phyloP scores from a whole-genome alignment of 2,797 vertebrate genomes.

The Megalops cyprinoides region DNA sequence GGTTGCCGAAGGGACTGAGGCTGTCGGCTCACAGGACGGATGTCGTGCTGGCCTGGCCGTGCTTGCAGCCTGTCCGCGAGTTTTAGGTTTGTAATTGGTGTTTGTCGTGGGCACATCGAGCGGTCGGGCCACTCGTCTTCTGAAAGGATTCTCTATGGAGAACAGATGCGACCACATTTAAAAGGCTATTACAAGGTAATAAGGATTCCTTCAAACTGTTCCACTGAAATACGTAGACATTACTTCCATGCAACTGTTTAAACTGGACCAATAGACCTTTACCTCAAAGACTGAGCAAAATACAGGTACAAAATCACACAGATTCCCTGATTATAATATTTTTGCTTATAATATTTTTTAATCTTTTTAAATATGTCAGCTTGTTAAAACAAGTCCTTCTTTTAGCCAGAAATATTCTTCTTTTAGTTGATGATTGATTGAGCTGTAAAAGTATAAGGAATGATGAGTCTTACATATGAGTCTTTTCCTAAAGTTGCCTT shows the following conservation, averaged over 20 bases:
- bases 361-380: not conserved
- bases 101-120: no score
- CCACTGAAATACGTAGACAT: not conserved
- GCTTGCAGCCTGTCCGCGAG: not conserved
- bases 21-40: not conserved
- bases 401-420: slow-evolving; percentile 14
- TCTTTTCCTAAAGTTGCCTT: not conserved
- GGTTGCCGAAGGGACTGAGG: not conserved
- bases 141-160: not conserved
- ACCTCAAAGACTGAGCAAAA: not conserved
- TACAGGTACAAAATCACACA: not conserved
- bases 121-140: not conserved
- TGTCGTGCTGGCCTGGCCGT: not conserved
- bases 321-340: not conserved
- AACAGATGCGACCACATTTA: not conserved
- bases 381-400: not conserved
- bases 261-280: no score
- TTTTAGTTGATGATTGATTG: slow-evolving; percentile 62
- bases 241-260: not conserved
- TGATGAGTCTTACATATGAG: not conserved
- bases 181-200: not conserved
- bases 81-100: not conserved
- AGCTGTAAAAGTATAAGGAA: slow-evolving; percentile 58
- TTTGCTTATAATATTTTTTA: not conserved
- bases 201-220: not conserved